Conservation (phyloP, 2,113 vertebrate genomes). For the Rhinichthys klamathensis region DNA sequence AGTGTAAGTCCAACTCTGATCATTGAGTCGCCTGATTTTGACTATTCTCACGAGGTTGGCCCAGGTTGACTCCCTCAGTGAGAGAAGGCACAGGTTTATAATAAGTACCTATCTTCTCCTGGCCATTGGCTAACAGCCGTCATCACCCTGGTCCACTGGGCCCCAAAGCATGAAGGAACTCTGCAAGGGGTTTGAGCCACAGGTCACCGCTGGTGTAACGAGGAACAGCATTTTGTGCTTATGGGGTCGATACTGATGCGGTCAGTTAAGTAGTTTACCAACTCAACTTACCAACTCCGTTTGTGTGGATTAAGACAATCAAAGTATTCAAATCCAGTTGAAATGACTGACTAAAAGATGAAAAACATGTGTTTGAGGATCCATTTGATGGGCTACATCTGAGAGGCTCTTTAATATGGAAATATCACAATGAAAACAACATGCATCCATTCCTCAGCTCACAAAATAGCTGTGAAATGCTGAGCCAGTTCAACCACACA, state of each 20-base stretch:
- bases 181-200: constrained; percentile 29
- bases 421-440: constrained; percentile 40
- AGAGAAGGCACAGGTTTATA: constrained; percentile 21
- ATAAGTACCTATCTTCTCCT: constrained; percentile 34
- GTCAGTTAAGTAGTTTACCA: constrained; percentile 31
- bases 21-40: not conserved
- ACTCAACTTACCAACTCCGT: not conserved
- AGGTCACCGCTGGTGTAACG: constrained; percentile 50
- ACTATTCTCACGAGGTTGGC: not conserved
- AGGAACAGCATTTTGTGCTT: constrained; percentile 49
- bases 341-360: constrained; percentile 16
- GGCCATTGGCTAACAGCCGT: constrained; percentile 37
- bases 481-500: not conserved
- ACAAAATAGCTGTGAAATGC: constrained; percentile 29
- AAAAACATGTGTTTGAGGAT: constrained; percentile 9
- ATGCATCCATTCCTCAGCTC: constrained; percentile 2
- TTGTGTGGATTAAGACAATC: constrained; percentile 33
- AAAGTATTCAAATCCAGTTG: not conserved
- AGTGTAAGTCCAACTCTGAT: constrained; percentile 3
- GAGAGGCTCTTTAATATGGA: constrained; percentile 34
- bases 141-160: constrained; percentile 2
- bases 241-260: constrained; percentile 35
- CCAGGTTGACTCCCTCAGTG: not conserved
- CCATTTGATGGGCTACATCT: constrained; percentile 25
- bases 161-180: constrained; percentile 40